These are phyloP conservation scores for Sebastes fasciatus DNA, from an alignment of 2,113 vertebrate species.

Conservation along the genomic window DNA sequence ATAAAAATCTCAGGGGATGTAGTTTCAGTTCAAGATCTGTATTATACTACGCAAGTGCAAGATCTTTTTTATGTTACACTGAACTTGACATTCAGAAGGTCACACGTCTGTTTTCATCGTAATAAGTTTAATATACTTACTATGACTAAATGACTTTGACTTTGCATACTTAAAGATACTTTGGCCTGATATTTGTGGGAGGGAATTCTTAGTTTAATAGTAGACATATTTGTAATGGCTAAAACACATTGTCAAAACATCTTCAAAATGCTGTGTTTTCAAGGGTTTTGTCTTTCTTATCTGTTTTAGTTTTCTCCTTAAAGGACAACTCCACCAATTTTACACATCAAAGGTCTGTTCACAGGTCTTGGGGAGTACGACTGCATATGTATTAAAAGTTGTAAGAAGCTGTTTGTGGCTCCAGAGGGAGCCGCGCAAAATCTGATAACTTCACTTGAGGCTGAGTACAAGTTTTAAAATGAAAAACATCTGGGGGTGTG, in stretches of 20 bases:
- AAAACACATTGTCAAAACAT: not conserved
- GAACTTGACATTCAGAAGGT: conserved; percentile 34
- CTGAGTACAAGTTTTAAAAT: not conserved
- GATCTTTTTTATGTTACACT: conserved; percentile 4
- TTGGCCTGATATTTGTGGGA: not conserved
- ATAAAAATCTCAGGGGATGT: conserved; percentile 25
- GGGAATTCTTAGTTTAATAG: not conserved
- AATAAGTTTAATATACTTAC: not conserved
- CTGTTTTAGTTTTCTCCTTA: not conserved
- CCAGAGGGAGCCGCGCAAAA: not conserved
- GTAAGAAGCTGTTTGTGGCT: not conserved
- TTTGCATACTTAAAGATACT: not conserved
- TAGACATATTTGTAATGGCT: not conserved
- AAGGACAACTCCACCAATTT: not conserved
- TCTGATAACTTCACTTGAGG: not conserved
- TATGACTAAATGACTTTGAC: not conserved
- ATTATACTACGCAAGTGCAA: not conserved
- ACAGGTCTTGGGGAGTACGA: not conserved
- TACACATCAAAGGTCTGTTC: not conserved
- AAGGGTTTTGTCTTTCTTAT: not conserved
- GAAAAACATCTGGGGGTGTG: not conserved
- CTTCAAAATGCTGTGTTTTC: not conserved
- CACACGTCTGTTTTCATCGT: not conserved
- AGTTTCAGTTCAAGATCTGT: conserved; percentile 11
- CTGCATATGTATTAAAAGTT: not conserved